These are phyloP conservation scores for Saccostrea glomerata DNA, from an alignment of 1,140 invertebrate genomes.

Conservation along the genomic window DNA sequence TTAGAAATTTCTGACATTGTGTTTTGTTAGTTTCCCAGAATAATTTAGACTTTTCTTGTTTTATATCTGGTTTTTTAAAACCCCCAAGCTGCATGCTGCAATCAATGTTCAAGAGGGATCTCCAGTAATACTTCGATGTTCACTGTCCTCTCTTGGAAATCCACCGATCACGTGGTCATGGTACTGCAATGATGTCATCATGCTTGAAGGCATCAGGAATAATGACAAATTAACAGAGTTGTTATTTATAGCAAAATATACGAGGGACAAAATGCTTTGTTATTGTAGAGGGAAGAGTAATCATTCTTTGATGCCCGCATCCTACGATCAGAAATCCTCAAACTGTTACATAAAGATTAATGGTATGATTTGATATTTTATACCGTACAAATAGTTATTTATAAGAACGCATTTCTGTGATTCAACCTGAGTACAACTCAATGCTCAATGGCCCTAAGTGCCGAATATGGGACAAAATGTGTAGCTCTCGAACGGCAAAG, in stretches of 20 bases:
- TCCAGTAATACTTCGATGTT: neutral
- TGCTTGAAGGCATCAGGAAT: neutral
- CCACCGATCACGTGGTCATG: constrained; percentile 8
- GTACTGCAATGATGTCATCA: neutral
- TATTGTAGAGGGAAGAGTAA: neutral
- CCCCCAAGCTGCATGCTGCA: no score
- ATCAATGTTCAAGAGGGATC: neutral
- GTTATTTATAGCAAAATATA: neutral
- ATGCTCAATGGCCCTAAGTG: no score
- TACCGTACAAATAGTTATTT: no score
- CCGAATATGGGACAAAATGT: no score
- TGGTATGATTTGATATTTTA: neutral
- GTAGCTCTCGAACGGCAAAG: no score
- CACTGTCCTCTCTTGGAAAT: neutral
- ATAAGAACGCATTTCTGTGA: no score
- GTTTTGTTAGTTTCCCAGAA: no score
- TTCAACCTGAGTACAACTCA: no score
- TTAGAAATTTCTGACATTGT: no score
- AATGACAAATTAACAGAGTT: neutral
- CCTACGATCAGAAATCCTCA: neutral
- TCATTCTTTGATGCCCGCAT: neutral
- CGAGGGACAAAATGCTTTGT: neutral
- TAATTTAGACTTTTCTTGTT: no score
- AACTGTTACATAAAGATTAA: neutral
- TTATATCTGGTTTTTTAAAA: no score